These are phyloP conservation scores for Drosophila erecta DNA, from an alignment of 1,140 invertebrate genomes.

Conservation along the genomic window DNA sequence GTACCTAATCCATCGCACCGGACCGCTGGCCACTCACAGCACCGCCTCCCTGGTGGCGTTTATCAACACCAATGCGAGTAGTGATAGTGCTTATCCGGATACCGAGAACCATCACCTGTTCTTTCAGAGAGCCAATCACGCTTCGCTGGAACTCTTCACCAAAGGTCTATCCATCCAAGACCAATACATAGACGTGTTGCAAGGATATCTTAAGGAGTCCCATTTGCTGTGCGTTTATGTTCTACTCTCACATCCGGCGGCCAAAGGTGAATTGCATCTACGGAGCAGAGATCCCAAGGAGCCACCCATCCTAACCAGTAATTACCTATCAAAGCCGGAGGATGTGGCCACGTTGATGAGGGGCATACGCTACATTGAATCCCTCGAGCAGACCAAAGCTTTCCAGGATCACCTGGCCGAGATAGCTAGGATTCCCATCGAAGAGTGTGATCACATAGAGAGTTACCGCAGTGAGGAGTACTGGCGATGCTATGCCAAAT, in stretches of 20 bases:
- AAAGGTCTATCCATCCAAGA: slow-evolving; percentile 52
- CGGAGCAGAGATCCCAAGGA: slow-evolving; percentile 88
- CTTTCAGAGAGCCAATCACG: slow-evolving; percentile 40
- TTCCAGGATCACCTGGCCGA: slow-evolving; percentile 86
- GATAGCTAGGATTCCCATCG: slow-evolving; percentile 86
- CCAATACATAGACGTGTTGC: slow-evolving; percentile 32
- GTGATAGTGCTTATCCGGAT: slow-evolving; percentile 69
- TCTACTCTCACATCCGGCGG: slow-evolving; percentile 90
- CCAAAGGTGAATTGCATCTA: slow-evolving; percentile 88
- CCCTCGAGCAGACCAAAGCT: slow-evolving; percentile 86
- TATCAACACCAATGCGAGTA: slow-evolving; percentile 55
- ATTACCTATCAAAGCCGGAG: slow-evolving; percentile 88
- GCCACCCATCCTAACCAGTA: slow-evolving; percentile 89
- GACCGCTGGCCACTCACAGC: slow-evolving; percentile 86
- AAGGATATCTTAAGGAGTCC: slow-evolving; percentile 3
- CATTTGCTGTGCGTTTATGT: slow-evolving; percentile 86
- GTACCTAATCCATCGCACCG: slow-evolving; percentile 72
- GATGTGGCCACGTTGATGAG: slow-evolving; percentile 89
- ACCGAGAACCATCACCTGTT: slow-evolving; percentile 71
- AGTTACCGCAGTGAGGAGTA: slow-evolving; percentile 88
- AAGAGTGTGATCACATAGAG: slow-evolving; percentile 85
- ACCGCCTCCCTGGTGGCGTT: slow-evolving; percentile 50
- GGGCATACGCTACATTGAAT: slow-evolving; percentile 87
- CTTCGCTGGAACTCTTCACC: slow-evolving; percentile 22
- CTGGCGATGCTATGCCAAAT: slow-evolving; percentile 90